phyloP scores from a whole-genome alignment of 2,113 vertebrate genomes.

The Atherinomorus stipes region DNA sequence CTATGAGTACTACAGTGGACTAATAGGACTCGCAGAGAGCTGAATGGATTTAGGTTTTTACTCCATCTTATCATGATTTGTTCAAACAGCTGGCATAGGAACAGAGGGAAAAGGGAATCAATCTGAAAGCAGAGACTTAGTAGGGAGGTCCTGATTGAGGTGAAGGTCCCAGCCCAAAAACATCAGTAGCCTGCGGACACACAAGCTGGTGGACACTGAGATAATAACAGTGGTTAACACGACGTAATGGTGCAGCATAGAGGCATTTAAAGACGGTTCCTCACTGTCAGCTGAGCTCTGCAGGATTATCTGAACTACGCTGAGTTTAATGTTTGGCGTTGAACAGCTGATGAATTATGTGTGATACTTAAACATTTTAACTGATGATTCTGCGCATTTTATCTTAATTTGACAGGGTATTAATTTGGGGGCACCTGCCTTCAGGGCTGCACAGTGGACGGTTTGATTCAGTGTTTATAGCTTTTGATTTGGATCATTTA shows the following conservation, averaged over 20 bases:
- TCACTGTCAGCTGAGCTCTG: slow-evolving; percentile 57
- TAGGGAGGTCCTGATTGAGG: slow-evolving; percentile 12
- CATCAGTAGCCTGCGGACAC: neutral
- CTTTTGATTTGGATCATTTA: neutral
- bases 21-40: neutral
- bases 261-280: slow-evolving; percentile 25
- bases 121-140: slow-evolving; percentile 15
- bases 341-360: slow-evolving; percentile 15
- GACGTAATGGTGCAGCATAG: neutral
- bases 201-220: slow-evolving; percentile 13
- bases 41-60: slow-evolving; percentile 29
- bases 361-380: slow-evolving; percentile 37
- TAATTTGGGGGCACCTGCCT: slow-evolving; percentile 19
- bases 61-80: slow-evolving; percentile 2
- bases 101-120: neutral
- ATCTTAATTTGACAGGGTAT: slow-evolving; percentile 36
- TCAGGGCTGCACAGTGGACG: neutral
- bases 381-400: slow-evolving; percentile 37
- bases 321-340: slow-evolving; percentile 34
- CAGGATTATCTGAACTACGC: slow-evolving; percentile 40
- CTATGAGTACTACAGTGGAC: slow-evolving; percentile 3
- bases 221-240: slow-evolving; percentile 12
- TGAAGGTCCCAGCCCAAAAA: neutral
- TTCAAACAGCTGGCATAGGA: slow-evolving; percentile 10
- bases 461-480: neutral